Base-by-base conservation (phyloP, 2,888 invertebrate genomes). In the Yponomeuta plumbellus region DNA sequence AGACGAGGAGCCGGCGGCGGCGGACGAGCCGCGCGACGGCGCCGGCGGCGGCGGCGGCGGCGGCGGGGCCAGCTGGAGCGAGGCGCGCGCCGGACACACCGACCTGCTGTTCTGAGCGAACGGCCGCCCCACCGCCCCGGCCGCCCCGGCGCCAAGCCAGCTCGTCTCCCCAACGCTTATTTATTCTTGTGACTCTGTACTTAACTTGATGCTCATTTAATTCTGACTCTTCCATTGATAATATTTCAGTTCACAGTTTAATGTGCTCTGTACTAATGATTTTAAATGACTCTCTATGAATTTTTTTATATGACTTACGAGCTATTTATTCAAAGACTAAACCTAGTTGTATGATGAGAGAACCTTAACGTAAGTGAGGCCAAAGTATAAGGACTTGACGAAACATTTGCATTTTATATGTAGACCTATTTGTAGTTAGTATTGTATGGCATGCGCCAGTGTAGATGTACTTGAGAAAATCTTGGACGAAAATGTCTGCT, bases 31-130 rank as follows among this genome's bases (percentile, higher is more conserved):
- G n/a, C n/a, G 34, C 34, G 34, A 5, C 0, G 26, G 26, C 65
- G 85, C 79, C 75, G 2, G 83, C 77, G 76, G 78, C 82, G 58
- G 78, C 82, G 44, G 83, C 84, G 78, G 84, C 76, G 69, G 84
- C 2, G 80, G 76, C 74, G 76, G 84, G 76, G 83, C 81, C 74
- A 75, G 83, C 8, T 88, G 88, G 88, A 86, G 85, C 80, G 85
- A 85, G 70, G 77, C 88, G 77, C 83, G 88, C 77, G 71, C 83
- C 22, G 76, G 75, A 74, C 73, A 74, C 79, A 85, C 89, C 67
- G 88, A 88, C 84, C 82, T 89, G 78, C 86, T 89, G 69, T 89
- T 89, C 85, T 89, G 80, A 4, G 61, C 61, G 58, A 58, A 0
- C 58, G 56, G 20, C 17, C 0, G 5, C 17, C 17, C 6, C 56